Base-by-base conservation (phyloP, 2,797 vertebrate species). In the Gymnothorax reevesii region DNA sequence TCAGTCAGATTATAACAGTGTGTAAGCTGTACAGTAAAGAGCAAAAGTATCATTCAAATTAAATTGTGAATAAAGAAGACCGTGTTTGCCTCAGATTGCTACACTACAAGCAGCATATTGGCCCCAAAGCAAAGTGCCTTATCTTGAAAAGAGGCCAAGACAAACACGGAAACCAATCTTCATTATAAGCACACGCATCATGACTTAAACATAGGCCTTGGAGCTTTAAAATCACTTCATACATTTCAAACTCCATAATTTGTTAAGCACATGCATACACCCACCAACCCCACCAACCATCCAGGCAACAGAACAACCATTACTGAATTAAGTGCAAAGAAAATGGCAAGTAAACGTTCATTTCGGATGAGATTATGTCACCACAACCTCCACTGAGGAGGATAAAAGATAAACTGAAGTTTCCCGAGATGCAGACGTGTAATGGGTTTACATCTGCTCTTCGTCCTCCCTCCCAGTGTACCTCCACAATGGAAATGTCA, bases 71-170 rank as follows among this genome's bases (percentile, higher is more conserved):
- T 66, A 66, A 87, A 88, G 77, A 83, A 87, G 12, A 82, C 87
- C 75, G 42, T 88, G 86, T 42, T 60, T 33, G 57, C 87, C 13
- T 88, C 49, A 2, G 25, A 54, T 55, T 88, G 88, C 77, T 85
- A 87, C 84, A 86, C 83, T 83, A 69, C 86, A 33, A 83, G 84
- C 86, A 87, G 85, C 66, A 85, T 42, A 27, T 62, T 22, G 15
- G 85, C 82, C 82, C 87, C 15, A 3, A 9, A 49, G 82, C 57
- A 83, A 60, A 90, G 87, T 73, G 85, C 60, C 87, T 66, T 86
- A 77, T 84, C 87, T 90, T 90, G 86, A 91, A 89, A 55, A 8
- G 0, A 60, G 85, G 88, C 87, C 91, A 93, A 90, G 90, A 90
- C 83, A 89, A 91, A 90, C 71, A 87, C 82, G 62, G 83, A 52